Evolutionary conservation across 2,888 invertebrate species (phyloP), one percentile per base, ranked within the genome.

Genomic region (Mactromeris polynyma): DNA sequence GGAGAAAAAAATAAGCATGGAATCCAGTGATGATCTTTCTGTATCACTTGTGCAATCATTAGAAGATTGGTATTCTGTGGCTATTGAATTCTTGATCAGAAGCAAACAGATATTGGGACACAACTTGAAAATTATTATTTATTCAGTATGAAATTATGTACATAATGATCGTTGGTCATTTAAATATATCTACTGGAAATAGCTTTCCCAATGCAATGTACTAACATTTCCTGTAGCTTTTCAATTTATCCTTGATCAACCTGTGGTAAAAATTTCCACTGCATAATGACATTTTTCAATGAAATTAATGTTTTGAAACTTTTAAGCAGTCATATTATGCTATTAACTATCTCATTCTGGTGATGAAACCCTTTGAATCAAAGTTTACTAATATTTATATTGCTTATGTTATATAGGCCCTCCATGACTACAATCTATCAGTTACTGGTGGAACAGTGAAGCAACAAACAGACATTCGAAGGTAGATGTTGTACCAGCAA

Each of bases 121-220:
- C 6, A 93, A 94, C 90, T 86, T 96, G 36, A 95, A 95, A 81
- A 95, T 93, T 85, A 93, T 96, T 6, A 93, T 96, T 42, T 94
- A 96, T 91, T 92, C 94, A 64, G 96, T 96, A 91, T 94, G 96
- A 93, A 81, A 0, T 21, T 19, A 42, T 36, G 17, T 31, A 80
- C n/a, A n/a, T 42, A 17, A 21, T 21, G 9, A 77, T 36, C 11
- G 2, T 33, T 17, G 11, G 73, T 36, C 69, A 77, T 38, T 77
- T 38, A 36, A 33, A 19, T 77, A 26, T 0, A n/a, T 2, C 26
- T 64, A 26, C 58, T 26, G n/a, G 0, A 17, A 17, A 7, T 11
- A 46, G 14, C 46, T 46, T 4, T 46, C 46, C 11, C 11, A 40
- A 46, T 46, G 14, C n/a, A n/a, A n/a, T n/a, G n/a, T n/a, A n/a